phyloP scores from a whole-genome alignment of 2,797 vertebrate genomes.

The Semotilus atromaculatus region DNA sequence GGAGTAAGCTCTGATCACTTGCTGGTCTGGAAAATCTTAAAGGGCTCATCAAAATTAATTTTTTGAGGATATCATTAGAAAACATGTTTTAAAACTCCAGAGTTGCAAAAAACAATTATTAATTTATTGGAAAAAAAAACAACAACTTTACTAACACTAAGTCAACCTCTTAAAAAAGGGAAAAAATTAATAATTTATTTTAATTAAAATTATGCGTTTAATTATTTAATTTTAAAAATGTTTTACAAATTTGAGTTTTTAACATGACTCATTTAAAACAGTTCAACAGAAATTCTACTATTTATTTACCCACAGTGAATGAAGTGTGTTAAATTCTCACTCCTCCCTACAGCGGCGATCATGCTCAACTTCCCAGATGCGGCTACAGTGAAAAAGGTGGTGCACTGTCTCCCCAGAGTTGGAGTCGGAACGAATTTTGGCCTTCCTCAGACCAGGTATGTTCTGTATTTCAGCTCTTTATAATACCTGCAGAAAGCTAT shows the following conservation, averaged over 20 bases:
- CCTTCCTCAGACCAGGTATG: constrained; percentile 93
- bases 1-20: constrained; percentile 81
- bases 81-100: not conserved
- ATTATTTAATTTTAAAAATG: not conserved
- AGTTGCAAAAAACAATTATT: not conserved
- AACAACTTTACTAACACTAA: not conserved
- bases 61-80: not conserved
- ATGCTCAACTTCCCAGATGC: constrained; percentile 97
- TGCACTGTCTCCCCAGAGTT: constrained; percentile 92
- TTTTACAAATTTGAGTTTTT: not conserved
- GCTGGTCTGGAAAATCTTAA: not conserved
- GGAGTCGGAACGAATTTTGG: constrained; percentile 97
- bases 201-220: not conserved
- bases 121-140: not conserved
- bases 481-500: not conserved
- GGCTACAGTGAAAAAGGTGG: constrained; percentile 94
- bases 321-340: constrained; percentile 10
- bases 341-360: constrained; percentile 82
- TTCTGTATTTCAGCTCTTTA: not conserved
- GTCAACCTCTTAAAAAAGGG: not conserved
- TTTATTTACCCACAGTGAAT: not conserved
- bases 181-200: too few relatives aligned
- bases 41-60: not conserved
- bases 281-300: not conserved
- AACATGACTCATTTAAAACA: not conserved